Percentiles rank a stretch among this genome's conserved stretches.
Evolutionary conservation across 2,888 invertebrate genomes (phyloP).

Genomic region (Stenotaenia linearis): DNA sequence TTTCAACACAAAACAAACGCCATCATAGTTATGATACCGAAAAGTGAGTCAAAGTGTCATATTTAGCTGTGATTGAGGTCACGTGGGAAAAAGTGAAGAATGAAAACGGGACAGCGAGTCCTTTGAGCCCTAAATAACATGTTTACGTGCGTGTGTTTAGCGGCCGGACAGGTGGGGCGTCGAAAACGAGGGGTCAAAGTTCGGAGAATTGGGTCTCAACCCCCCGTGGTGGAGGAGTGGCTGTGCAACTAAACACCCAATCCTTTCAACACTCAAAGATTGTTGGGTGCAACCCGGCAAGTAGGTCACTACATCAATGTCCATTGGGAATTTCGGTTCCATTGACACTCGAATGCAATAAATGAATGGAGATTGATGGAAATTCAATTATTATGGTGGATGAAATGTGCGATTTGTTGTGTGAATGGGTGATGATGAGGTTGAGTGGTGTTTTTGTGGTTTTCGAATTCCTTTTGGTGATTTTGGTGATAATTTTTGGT

Average conservation of each 20-base stretch:
- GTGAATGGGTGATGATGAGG: too few species aligned
- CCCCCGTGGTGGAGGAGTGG: slow-evolving; percentile 4
- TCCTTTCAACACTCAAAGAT: slow-evolving; percentile 1
- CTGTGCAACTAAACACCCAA: background rate
- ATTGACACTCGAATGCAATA: too few species aligned
- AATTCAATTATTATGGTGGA: too few species aligned
- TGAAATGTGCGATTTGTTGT: too few species aligned
- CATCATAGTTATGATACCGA: too few species aligned
- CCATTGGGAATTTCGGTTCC: background rate
- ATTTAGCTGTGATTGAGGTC: too few species aligned
- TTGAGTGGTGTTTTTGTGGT: too few species aligned
- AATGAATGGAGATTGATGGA: too few species aligned
- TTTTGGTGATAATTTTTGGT: too few species aligned
- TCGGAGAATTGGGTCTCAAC: slow-evolving; percentile 9
- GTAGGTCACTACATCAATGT: background rate
- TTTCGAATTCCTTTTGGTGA: too few species aligned
- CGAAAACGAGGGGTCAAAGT: background rate
- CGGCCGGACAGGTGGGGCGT: background rate
- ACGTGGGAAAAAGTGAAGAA: background rate
- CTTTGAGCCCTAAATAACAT: slow-evolving; percentile 9
- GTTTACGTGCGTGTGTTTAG: background rate
- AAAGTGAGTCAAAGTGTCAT: too few species aligned
- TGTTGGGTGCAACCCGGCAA: background rate
- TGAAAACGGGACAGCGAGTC: background rate
- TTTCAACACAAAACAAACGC: too few species aligned